Percentiles rank a stretch among this genome's conserved stretches.
These are phyloP conservation scores for Pseudocheirus occidentalis DNA, from an alignment of 2,797 vertebrate species.

Conservation along the genomic window DNA sequence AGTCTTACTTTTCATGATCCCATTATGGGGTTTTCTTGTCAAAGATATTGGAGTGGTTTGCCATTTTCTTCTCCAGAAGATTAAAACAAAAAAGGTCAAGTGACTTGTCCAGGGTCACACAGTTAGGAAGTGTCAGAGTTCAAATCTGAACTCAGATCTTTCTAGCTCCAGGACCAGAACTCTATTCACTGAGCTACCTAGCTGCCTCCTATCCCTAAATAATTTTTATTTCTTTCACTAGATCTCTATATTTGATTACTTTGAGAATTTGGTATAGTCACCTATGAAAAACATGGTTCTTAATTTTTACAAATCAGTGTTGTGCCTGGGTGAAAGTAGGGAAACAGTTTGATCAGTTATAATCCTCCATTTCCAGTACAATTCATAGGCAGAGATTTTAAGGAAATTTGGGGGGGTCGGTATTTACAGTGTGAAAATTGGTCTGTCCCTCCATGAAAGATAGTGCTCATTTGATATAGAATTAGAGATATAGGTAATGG, in stretches of 20 bases:
- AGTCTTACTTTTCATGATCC: neutral
- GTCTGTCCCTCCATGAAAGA: neutral
- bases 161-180: neutral
- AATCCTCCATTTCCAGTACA: neutral
- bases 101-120: neutral
- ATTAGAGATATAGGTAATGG: neutral
- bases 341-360: neutral
- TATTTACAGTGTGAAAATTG: neutral
- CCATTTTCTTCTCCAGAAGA: neutral
- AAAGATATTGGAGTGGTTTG: neutral
- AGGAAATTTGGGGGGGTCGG: neutral
- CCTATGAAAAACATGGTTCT: neutral
- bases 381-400: neutral
- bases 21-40: neutral
- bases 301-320: neutral
- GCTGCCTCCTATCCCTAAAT: neutral
- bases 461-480: neutral
- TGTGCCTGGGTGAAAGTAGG: neutral
- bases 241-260: neutral
- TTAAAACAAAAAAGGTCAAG: neutral
- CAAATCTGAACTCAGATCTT: neutral
- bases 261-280: neutral
- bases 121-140: neutral
- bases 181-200: neutral
- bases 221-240: neutral